Evolutionary conservation across 1,140 invertebrate genomes (phyloP).

Genomic region (Aporrectodea caliginosa): DNA sequence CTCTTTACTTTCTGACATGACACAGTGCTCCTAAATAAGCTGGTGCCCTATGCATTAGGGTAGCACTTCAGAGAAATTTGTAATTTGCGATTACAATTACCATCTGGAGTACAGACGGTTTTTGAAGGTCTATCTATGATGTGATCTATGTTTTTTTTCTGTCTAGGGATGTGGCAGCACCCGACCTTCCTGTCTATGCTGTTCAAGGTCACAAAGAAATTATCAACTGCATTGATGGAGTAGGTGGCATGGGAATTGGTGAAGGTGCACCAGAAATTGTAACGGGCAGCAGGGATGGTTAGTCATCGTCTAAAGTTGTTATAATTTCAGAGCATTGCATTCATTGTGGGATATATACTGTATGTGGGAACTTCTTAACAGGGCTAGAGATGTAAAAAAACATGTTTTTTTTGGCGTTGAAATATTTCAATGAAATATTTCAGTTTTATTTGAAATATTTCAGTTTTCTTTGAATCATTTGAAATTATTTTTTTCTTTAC

Average conservation of each 20-base stretch:
- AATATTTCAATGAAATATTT: too few species aligned
- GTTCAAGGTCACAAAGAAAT: constrained; percentile 79
- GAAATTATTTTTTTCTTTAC: too few species aligned
- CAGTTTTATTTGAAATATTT: too few species aligned
- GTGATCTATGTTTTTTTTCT: constrained; percentile 15
- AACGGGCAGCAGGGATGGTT: constrained; percentile 87
- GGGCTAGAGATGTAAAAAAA: background rate
- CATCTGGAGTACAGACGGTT: background rate
- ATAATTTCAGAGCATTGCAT: background rate
- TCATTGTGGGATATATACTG: background rate
- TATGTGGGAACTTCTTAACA: background rate
- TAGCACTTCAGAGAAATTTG: background rate
- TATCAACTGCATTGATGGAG: constrained; percentile 87
- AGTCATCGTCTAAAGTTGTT: constrained; percentile 32
- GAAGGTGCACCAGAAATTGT: constrained; percentile 88
- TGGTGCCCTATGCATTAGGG: too few species aligned
- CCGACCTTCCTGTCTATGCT: constrained; percentile 71
- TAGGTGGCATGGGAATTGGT: constrained; percentile 76
- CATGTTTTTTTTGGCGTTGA: too few species aligned
- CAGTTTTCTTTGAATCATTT: too few species aligned
- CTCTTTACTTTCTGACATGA: too few species aligned
- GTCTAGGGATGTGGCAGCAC: constrained; percentile 75
- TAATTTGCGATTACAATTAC: background rate
- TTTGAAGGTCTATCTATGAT: background rate
- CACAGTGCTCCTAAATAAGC: too few species aligned